phyloP scores from a whole-genome alignment of 1,140 invertebrate genomes.

The Rhagoletis pomonella region DNA sequence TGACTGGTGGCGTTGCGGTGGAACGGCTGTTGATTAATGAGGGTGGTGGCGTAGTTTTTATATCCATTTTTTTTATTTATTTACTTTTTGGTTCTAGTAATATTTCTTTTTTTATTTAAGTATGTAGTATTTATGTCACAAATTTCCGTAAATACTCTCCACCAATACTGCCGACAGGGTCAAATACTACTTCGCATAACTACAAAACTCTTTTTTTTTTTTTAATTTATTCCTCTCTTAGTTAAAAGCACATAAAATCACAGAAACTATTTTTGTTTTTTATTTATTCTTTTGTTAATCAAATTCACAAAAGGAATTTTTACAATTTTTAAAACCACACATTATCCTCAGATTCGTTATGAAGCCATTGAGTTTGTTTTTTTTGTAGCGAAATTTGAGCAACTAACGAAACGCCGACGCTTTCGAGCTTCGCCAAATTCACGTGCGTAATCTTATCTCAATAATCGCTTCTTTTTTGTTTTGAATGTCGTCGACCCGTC shows the following conservation, averaged over 20 bases:
- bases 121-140: background rate
- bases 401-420: background rate
- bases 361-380: background rate
- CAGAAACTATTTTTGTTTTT: conserved; percentile 20
- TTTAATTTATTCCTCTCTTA: conserved; percentile 31
- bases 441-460: background rate
- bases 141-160: background rate
- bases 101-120: background rate
- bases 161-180: background rate
- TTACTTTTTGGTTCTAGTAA: background rate
- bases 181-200: background rate
- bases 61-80: conserved; percentile 65
- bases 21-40: conserved; percentile 45
- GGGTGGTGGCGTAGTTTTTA: conserved; percentile 66
- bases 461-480: background rate
- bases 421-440: background rate
- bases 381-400: background rate
- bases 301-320: background rate
- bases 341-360: background rate
- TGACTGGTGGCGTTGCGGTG: conserved; percentile 24
- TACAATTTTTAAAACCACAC: background rate
- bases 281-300: background rate
- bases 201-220: background rate
- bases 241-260: background rate
- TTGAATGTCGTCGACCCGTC: conserved; percentile 26